Percentiles rank a stretch among this genome's conserved stretches.
Evolutionary conservation across 37 sponge, comb jelly and placozoan species (phyloP).

Genomic region (Halichondria panicea): DNA sequence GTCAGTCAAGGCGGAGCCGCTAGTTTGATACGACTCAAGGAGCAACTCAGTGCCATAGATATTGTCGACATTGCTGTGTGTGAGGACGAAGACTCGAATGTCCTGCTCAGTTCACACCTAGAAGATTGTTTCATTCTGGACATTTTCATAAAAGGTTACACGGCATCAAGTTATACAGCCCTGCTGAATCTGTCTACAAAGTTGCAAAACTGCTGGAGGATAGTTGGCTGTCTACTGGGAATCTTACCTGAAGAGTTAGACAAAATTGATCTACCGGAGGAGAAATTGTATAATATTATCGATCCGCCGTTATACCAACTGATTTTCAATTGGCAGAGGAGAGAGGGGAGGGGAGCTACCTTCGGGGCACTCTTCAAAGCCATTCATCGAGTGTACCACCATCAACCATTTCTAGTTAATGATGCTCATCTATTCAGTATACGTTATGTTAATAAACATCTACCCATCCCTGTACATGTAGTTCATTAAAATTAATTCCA

Average conservation of each 20-base stretch:
- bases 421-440: too few relatives aligned
- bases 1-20: neutral
- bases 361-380: too few relatives aligned
- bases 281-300: neutral
- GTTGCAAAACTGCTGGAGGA: constrained; percentile 2
- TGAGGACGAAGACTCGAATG: neutral
- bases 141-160: neutral
- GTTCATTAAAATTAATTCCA: too few relatives aligned
- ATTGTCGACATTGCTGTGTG: neutral
- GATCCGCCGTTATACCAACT: too few relatives aligned
- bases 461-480: too few relatives aligned
- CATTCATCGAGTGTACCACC: too few relatives aligned
- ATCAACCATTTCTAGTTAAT: too few relatives aligned
- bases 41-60: neutral
- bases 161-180: neutral
- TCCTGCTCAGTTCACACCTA: neutral
- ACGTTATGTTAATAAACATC: too few relatives aligned
- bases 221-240: constrained; percentile 3
- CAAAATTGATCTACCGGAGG: neutral
- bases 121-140: neutral
- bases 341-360: too few relatives aligned
- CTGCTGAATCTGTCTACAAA: neutral
- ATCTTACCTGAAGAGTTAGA: neutral
- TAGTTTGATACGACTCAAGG: neutral
- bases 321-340: too few relatives aligned